Evolutionary conservation across 2,888 invertebrate species (phyloP).

Genomic region (Sycophila texana): DNA sequence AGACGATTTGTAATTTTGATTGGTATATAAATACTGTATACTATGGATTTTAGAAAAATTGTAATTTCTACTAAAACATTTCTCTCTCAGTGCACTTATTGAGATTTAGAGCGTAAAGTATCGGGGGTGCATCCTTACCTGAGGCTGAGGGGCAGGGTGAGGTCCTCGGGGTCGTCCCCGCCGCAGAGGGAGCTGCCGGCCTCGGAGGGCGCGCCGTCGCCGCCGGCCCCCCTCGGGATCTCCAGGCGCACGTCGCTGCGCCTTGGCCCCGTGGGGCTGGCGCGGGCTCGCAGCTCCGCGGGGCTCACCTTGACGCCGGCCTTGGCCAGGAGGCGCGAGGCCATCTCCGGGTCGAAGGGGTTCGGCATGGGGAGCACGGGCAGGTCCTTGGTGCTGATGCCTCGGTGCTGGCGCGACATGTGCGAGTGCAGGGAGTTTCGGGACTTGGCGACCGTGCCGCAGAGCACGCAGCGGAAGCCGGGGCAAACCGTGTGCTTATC

Average conservation of each 20-base stretch:
- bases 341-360: conserved; percentile 92
- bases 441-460: conserved; percentile 94
- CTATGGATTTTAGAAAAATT: too few species aligned
- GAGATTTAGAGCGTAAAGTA: too few species aligned
- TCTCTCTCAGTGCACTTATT: too few species aligned
- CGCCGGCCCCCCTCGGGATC: conserved; percentile 78
- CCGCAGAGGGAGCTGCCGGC: conserved; percentile 85
- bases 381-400: conserved; percentile 94
- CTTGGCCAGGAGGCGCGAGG: conserved; percentile 87
- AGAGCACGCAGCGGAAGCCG: conserved; percentile 92
- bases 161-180: conserved; percentile 89
- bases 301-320: conserved; percentile 92
- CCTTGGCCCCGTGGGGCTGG: conserved; percentile 88
- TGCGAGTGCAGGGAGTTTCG: conserved; percentile 94
- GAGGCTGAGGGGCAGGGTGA: conserved; percentile 82
- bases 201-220: conserved; percentile 81
- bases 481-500: conserved; percentile 96
- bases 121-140: too few species aligned
- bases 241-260: conserved; percentile 87
- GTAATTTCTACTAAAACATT: too few species aligned
- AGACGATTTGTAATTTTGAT: too few species aligned
- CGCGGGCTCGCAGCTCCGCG: conserved; percentile 88
- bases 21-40: too few species aligned
- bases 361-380: conserved; percentile 95
- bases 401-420: conserved; percentile 95